phyloP scores from a whole-genome alignment of 64 coral and sea anemone genomes.

The Cladopsammia gracilis region DNA sequence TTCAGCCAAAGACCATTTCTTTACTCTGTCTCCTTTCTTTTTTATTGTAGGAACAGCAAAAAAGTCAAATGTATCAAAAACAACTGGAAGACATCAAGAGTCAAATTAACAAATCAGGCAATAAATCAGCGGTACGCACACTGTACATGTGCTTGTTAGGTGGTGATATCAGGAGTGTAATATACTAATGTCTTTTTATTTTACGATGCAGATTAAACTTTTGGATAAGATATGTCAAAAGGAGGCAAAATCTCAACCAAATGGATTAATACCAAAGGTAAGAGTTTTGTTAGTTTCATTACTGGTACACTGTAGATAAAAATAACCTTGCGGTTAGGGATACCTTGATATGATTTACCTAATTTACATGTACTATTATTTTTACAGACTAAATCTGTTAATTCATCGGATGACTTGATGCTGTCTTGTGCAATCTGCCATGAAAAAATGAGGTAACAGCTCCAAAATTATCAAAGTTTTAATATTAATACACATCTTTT shows the following conservation, averaged over 20 bases:
- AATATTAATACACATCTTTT: too few species aligned
- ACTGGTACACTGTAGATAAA: background rate
- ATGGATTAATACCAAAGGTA: slow-evolving; percentile 81
- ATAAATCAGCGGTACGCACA: slow-evolving; percentile 89
- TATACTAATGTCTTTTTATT: too few species aligned
- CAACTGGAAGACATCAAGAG: slow-evolving; percentile 88
- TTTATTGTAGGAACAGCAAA: slow-evolving; percentile 78
- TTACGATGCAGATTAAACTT: slow-evolving; percentile 65
- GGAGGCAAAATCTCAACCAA: slow-evolving; percentile 79
- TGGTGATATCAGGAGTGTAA: too few species aligned
- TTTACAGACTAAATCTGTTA: slow-evolving; percentile 52
- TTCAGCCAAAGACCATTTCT: too few species aligned
- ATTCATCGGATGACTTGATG: slow-evolving; percentile 78
- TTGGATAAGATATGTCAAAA: slow-evolving; percentile 89
- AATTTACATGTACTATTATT: background rate
- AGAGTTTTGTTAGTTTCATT: background rate
- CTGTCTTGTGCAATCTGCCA: slow-evolving; percentile 89
- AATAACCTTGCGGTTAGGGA: background rate
- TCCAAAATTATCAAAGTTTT: too few species aligned
- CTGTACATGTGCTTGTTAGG: background rate
- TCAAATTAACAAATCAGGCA: slow-evolving; percentile 91
- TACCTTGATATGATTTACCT: background rate
- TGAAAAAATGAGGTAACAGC: slow-evolving; percentile 94
- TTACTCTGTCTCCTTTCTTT: background rate
- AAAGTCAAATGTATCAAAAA: slow-evolving; percentile 80